Base-by-base conservation (phyloP, 2,797 vertebrate species). In the Dicrostonyx torquatus region DNA sequence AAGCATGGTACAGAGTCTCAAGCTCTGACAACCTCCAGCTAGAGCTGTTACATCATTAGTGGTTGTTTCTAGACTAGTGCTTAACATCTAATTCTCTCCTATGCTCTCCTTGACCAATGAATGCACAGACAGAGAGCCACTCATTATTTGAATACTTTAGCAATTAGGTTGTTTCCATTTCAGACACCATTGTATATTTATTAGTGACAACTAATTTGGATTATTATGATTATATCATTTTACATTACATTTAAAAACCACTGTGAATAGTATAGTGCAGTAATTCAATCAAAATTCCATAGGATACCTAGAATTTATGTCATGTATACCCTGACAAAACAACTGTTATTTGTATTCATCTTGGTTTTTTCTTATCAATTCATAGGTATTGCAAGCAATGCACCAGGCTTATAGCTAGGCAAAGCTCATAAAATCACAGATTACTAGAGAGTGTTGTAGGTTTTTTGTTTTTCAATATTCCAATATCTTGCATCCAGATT, bases 81-180 rank as follows among this genome's bases (percentile, higher is more conserved):
- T 37, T 45, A 76, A 77, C 11, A 77, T 73, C 37, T 1, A 75
- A 20, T 72, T 89, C 37, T 77, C 22, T 89, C 34, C 60, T 4
- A 29, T 13, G 40, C 22, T 15, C n/a, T 24, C 43, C 15, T 84
- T 84, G 20, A 50, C 3, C 9, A 95, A 91, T 29, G 4, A 24
- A 31, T 72, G 5, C 1, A 78, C 15, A 87, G 17, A 70, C 8
- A 73, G 26, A 82, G 9, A 93, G 22, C 2, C 34, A 87, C 13
- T 94, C 53, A 43, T 86, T 92, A 85, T 82, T 76, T 96, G 2
- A 91, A 86, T 79, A 58, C 93, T 91, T 80, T 89, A 93, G 45
- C 43, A 87, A 75, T 70, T 87, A 88, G 9, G 90, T 93, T 75
- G 2, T 62, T 96, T 96, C 34, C 34, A 82, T 84, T 93, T 48